Base-by-base conservation (phyloP, 2,797 vertebrate genomes). In the Takifugu rubripes region DNA sequence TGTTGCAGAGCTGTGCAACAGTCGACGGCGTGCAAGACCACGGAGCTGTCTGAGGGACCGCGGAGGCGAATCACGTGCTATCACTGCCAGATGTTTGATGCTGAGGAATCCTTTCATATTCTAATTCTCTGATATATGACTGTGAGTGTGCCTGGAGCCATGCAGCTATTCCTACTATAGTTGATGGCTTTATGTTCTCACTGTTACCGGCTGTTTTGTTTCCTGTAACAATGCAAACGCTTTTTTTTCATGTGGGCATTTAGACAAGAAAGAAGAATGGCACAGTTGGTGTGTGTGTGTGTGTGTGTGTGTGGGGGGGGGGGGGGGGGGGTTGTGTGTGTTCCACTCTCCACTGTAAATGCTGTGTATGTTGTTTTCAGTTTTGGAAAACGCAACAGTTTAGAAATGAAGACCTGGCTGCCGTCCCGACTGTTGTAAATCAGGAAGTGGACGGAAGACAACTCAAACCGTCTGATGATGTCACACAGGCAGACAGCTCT, bases 21-120 rank as follows among this genome's bases (percentile, higher is more conserved):
- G 61, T 61, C 53, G 31, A 33, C 64, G 66, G 76, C 61, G 52
- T 69, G 49, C 61, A 60, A 59, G 49, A 68, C 73, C 66, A 72
- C 70, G 68, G 56, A 61, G 63, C 56, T 6, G 27, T 65, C 74
- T 59, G 55, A 53, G 58, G 61, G 50, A 59, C 64, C 36, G 56
- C 72, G 24, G 63, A 4, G 55, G 49, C 65, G 74, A 84, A 83
- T 83, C 78, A 66, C 71, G 78, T 76, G 68, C 70, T 68, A 64
- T 68, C 72, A 40, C 60, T 52, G 59, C 70, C 77, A 78, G 64
- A 77, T 73, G 66, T 68, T 68, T 16, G 16, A 52, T 7, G 1
- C 17, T 33, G 3, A 61, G 52, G 70, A 77, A 68, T 63, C n/a
- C 10, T 71, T 81, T 84, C 62, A 79, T 14, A 40, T 40, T 40